Evolutionary conservation across 2,888 invertebrate species (phyloP), one percentile per base, ranked within the genome.

Genomic region (Torymus auratus): DNA sequence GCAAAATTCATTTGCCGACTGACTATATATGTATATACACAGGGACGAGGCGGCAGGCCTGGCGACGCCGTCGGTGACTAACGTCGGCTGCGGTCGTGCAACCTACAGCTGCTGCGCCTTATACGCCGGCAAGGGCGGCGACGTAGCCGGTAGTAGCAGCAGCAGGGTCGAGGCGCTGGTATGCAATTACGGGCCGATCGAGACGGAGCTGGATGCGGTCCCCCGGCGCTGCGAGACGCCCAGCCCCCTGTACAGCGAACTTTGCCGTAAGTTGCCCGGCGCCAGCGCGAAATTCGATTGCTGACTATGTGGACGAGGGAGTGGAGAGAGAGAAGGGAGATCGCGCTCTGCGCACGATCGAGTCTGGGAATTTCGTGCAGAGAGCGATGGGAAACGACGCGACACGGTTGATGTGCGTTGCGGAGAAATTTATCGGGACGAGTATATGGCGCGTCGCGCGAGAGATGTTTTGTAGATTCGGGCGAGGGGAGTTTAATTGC

Each of bases 101-200:
- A 85, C 84, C 84, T 88, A 88, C 85, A 86, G 78, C 72, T 83
- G 75, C 53, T 78, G 86, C 75, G 75, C 82, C 73, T 71, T n/a
- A n/a, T n/a, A 78, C 80, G 83, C 77, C 58, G 80, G 64, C 67
- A 84, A 81, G 76, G 71, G 28, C 70, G 15, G 52, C n/a, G 56
- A 20, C 52, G 52, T 67, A 78, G 79, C 20, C 50, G 62, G 23
- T 69, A 61, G 28, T 7, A 50, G 41, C 4, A 13, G 67, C 14
- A 58, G 84, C 82, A 85, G 85, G 80, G 85, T 88, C 80, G 88
- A 90, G 85, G 85, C 87, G 77, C 87, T 87, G 83, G 86, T 88
- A 85, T 89, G 90, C 85, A 90, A 90, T 90, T 90, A 90, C 85
- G 88, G 89, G 81, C 87, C 88, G 84, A 87, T 88, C 86, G 87